A percentile compares a stretch with the other conserved stretches of the same genome.
Evolutionary conservation across 2,797 vertebrate genomes (phyloP).

Genomic region (Leptodactylus fallax): DNA sequence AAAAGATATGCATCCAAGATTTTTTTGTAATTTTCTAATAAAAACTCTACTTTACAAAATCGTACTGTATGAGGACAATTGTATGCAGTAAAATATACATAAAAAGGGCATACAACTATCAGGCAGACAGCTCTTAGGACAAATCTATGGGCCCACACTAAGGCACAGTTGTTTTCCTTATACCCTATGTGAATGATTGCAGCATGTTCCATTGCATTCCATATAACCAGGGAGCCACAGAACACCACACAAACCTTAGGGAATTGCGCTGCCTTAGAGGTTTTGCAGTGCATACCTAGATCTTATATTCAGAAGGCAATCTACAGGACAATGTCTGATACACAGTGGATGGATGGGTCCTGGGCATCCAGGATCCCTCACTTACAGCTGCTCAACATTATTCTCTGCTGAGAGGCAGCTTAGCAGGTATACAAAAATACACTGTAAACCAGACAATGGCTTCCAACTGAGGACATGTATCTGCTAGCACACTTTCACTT

Average conservation of each 20-base stretch:
- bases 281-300: not conserved
- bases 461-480: not conserved
- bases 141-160: not conserved
- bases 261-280: not conserved
- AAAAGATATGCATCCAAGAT: not conserved
- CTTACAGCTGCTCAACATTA: not conserved
- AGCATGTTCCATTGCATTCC: too few relatives aligned
- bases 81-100: too few relatives aligned
- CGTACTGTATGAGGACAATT: too few relatives aligned
- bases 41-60: too few relatives aligned
- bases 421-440: not conserved
- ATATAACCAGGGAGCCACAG: not conserved
- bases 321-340: not conserved
- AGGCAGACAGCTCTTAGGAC: not conserved
- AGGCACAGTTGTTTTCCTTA: not conserved
- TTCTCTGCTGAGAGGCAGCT: not conserved
- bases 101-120: not conserved
- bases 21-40: not conserved
- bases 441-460: not conserved
- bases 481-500: not conserved
- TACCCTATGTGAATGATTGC: not conserved
- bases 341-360: not conserved
- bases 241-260: not conserved
- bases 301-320: not conserved
- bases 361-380: not conserved